Base-by-base conservation (phyloP, 2,888 invertebrate genomes). In the Pyrochroa serraticornis region DNA sequence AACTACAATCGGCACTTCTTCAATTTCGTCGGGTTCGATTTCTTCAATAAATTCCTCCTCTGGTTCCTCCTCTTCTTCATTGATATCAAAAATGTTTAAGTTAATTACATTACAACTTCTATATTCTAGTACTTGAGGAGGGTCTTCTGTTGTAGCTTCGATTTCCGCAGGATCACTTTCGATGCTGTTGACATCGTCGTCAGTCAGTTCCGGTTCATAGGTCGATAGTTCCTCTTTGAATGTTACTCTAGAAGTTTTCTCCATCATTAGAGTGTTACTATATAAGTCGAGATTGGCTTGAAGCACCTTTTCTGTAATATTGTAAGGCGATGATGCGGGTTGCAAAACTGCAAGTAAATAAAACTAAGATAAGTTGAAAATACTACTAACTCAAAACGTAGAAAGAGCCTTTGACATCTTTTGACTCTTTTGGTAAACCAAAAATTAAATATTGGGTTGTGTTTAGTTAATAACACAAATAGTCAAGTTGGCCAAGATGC, bases 271-370 rank as follows among this genome's bases (percentile, higher is more conserved):
- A 14, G 59, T 54, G 44, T 65, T 69, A 47, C 71, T 69, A 44
- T 82, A 81, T 8, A 84, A 71, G 66, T 79, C 80, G 58, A 80
- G 77, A 69, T 84, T 84, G 36, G 84, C 84, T 68, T 81, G 79
- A 68, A 80, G 81, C 9, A 84, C 79, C 75, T 82, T 83, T 66
- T 83, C 82, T 58, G 79, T 77, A 56, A 84, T 82, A 68, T 83
- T 82, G 70, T 84, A 84, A 42, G 82, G 83, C 57, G 82, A 81
- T 13, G 82, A 79, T 32, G 82, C 80, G 39, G 80, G 80, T 68
- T 79, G 78, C 22, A 81, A 69, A 74, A 80, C 81, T 81, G 62
- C 47, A 71, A 75, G 8, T 5, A 39, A 3, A 39, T 7, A 52
- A 45, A 48, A 22, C 22, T 3, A 22, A 22, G 22, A 22, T 22